Evolutionary conservation across 2,797 vertebrate genomes (phyloP), one percentile per base, ranked within the genome.

Genomic region (Hippocampus kuda): DNA sequence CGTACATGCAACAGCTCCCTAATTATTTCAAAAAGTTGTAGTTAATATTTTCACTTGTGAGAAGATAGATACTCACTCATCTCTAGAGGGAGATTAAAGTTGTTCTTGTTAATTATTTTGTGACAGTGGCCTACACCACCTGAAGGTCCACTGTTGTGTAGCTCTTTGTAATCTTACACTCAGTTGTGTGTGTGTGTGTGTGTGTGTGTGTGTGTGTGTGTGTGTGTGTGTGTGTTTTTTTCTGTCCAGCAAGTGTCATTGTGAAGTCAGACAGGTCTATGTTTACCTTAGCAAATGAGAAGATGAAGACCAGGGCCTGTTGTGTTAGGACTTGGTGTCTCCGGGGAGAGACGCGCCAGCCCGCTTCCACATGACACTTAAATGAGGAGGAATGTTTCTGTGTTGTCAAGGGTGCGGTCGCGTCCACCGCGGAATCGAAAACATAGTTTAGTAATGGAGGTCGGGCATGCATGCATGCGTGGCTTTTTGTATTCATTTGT

Each of bases 391-490:
- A 80, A 81, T 81, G 83, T 86, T 77, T 80, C 54, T 69, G 67
- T 69, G 71, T 73, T 62, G 7, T 70, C 67, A 71, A 69, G 85
- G 87, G 86, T 83, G 88, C 81, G 86, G 86, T 75, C 65, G 69
- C 27, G 75, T 70, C 57, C 48, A 65, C 63, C 48, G 7, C 48
- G 44, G 26, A 48, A 48, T 27, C 16, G 16, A 48, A 48, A 65
- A 65, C 44, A 18, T 16, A 48, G 63, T 65, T 65, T 48, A 24
- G 11, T 64, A 18, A 44, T 65, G 24, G 44, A 48, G 63, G 42
- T 49, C 27, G 44, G 24, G 13, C 30, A 61, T 48, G 42, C 15
- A 26, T 63, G 61, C 12, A 44, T 59, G 56, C 38, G 41, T 42
- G 61, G 24, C 54, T 57, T 18, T 60, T 60, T 18, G 15, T 27